Percentiles rank a stretch among this genome's conserved stretches.
phyloP scores from a whole-genome alignment of 2,888 invertebrate genomes.

The Drosophila paracracens region DNA sequence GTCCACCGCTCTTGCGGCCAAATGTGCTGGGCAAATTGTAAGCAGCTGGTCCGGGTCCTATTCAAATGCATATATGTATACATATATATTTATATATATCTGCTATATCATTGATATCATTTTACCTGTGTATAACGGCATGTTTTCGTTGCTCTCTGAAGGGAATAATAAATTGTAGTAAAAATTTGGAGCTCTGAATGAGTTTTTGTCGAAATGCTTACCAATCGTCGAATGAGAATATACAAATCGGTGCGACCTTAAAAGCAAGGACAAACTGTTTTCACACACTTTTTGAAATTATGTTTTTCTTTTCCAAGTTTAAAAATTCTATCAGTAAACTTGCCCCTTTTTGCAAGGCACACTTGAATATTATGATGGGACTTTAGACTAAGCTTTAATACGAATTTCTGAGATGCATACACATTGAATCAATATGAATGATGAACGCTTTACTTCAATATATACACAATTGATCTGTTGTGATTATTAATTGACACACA shows the following conservation, averaged over 20 bases:
- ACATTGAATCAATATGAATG: background rate
- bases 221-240: background rate
- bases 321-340: background rate
- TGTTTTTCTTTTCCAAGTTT: background rate
- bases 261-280: constrained; percentile 14
- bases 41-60: constrained; percentile 67
- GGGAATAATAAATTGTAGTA: background rate
- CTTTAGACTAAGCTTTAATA: background rate
- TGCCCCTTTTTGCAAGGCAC: background rate
- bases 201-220: constrained; percentile 35
- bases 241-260: background rate
- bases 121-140: constrained; percentile 39
- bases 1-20: constrained; percentile 50
- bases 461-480: background rate
- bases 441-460: background rate
- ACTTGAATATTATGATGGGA: background rate
- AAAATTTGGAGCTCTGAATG: constrained; percentile 29
- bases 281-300: background rate
- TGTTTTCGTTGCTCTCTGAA: background rate
- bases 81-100: background rate
- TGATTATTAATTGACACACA: constrained; percentile 12
- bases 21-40: constrained; percentile 61
- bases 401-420: background rate
- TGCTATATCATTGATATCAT: too few species aligned
- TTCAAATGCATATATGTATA: background rate